Base-by-base conservation (phyloP, 2,888 invertebrate species). In the Hydropsyche betteni region DNA sequence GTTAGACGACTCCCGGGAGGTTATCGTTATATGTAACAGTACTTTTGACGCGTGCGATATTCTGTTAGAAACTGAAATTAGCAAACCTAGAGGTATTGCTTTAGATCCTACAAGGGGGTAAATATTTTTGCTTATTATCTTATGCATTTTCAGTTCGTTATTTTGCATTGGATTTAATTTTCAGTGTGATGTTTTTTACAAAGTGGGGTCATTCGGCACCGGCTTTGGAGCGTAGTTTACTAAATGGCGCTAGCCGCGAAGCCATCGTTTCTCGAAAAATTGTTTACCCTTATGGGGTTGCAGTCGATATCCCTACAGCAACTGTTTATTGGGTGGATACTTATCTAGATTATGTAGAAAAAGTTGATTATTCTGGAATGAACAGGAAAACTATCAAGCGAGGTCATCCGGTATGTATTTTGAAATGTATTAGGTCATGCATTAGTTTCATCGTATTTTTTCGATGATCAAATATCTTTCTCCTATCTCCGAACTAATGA, bases 261-360 rank as follows among this genome's bases (percentile, higher is more conserved):
- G 81, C 86, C n/a, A 83, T 95, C 78, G 92, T 92, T 5, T 84
- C 86, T 69, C 87, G 88, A 68, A 91, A 91, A 83, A 93, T 95
- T 77, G 93, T 94, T 79, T 94, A 94, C 85, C 94, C 94, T 0
- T 89, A 90, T 80, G 92, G 92, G 75, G 87, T 94, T 50, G 87
- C 92, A 16, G 87, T 93, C 71, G 95, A 95, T 86, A 89, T 90
- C 80, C 90, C 93, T 52, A 89, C 89, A 71, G 88, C 90, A 81
- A 88, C 89, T 81, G 88, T 94, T 33, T 94, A 93, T 85, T 94
- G 94, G 94, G 91, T 92, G 74, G 95, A 95, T 84, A 90, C 91
- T 6, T 94, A 93, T 85, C 87, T 94, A 81, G 94, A 94, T 86
- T 91, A 90, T 81, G 89, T 95, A 5, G 94, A 95, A 85, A 87